These are phyloP conservation scores for Phalacrocorax carbo DNA, from an alignment of 2,113 vertebrate species.

Conservation along the genomic window DNA sequence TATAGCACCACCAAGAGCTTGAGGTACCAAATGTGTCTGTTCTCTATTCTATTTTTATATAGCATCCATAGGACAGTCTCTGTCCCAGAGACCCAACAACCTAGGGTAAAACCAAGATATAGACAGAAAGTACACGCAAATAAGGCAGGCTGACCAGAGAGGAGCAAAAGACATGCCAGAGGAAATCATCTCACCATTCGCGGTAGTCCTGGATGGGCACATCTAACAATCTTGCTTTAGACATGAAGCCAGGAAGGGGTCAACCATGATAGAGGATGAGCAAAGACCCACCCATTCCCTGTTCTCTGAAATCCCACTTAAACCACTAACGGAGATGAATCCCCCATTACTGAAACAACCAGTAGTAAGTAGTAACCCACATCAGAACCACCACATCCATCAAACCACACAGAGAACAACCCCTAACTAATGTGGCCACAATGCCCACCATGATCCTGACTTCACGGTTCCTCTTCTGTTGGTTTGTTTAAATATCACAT, in stretches of 20 bases:
- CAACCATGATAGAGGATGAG: not conserved
- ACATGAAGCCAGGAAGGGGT: not conserved
- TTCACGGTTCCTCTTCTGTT: not conserved
- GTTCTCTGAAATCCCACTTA: not conserved
- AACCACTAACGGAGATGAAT: slow-evolving; percentile 3
- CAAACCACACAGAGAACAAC: not conserved
- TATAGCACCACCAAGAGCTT: not conserved
- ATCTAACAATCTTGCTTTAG: not conserved
- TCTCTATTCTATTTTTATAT: not conserved
- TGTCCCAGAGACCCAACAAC: slow-evolving; percentile 9
- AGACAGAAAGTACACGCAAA: slow-evolving; percentile 2
- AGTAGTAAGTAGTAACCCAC: not conserved
- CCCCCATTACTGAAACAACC: not conserved
- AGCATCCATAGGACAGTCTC: not conserved
- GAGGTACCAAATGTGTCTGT: not conserved
- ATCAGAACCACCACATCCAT: slow-evolving; percentile 46
- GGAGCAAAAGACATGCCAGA: not conserved
- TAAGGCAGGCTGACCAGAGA: not conserved
- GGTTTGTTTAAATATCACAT: not conserved
- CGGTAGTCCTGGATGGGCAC: not conserved
- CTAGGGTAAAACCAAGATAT: not conserved
- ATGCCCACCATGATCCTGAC: not conserved
- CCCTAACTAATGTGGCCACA: not conserved
- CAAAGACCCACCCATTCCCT: not conserved
- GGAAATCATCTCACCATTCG: not conserved